Conservation (phyloP, 2,797 vertebrate species). For the Lycodopsis pacificus region DNA sequence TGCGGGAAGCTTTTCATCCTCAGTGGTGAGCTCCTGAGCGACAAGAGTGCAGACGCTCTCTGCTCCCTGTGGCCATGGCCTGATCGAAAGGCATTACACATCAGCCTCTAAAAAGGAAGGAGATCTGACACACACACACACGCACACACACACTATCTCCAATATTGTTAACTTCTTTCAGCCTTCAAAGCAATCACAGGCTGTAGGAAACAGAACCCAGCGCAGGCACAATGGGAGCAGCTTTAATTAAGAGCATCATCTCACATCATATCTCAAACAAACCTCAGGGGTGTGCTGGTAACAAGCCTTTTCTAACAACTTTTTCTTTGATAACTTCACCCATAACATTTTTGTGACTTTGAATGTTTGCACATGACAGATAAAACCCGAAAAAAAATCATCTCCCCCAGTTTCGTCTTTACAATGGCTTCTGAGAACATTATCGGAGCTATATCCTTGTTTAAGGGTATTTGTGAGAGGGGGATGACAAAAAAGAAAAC, state of each 20-base stretch:
- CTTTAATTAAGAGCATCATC: slow-evolving; percentile 82
- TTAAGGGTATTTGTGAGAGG: slow-evolving; percentile 34
- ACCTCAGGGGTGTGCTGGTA: slow-evolving; percentile 69
- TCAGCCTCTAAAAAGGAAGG: slow-evolving; percentile 59
- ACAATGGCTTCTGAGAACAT: slow-evolving; percentile 46
- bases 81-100: slow-evolving; percentile 89
- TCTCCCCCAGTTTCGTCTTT: slow-evolving; percentile 44
- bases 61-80: slow-evolving; percentile 93
- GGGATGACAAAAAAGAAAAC: slow-evolving; percentile 21
- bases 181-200: slow-evolving; percentile 73
- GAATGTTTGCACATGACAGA: slow-evolving; percentile 59
- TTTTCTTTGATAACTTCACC: slow-evolving; percentile 69
- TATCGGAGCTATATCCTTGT: slow-evolving; percentile 55
- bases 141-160: slow-evolving; percentile 39
- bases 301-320: slow-evolving; percentile 72
- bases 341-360: slow-evolving; percentile 60
- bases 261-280: slow-evolving; percentile 73
- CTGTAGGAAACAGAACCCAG: slow-evolving; percentile 70
- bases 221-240: slow-evolving; percentile 75
- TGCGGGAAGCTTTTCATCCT: slow-evolving; percentile 98
- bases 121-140: slow-evolving; percentile 50
- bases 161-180: slow-evolving; percentile 77
- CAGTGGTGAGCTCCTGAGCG: slow-evolving; percentile 94
- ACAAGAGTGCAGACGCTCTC: slow-evolving; percentile 92
- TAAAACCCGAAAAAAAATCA: slow-evolving; percentile 32